A percentile compares a stretch with the other conserved stretches of the same genome.
These are phyloP conservation scores for Toxonevra muliebris DNA, from an alignment of 2,888 invertebrate species.

Conservation along the genomic window DNA sequence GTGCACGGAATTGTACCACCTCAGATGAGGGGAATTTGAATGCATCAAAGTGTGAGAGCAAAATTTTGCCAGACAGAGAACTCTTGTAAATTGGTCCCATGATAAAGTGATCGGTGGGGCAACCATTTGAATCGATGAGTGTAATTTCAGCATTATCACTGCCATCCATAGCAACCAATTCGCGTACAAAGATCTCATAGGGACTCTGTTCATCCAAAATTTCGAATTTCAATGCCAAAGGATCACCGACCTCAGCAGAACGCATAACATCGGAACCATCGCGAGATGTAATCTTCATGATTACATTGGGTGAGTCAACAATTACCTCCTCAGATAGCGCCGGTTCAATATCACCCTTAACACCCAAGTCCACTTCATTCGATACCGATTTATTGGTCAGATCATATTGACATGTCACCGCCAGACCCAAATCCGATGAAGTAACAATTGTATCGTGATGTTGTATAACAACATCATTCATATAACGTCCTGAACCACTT, in stretches of 20 bases:
- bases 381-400: conserved; percentile 92
- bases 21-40: conserved; percentile 97
- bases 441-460: conserved; percentile 95
- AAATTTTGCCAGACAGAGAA: conserved; percentile 79
- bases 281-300: conserved; percentile 90
- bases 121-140: conserved; percentile 89
- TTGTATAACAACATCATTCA: conserved; percentile 92
- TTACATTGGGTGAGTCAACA: conserved; percentile 93
- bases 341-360: conserved; percentile 85
- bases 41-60: conserved; percentile 91
- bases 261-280: conserved; percentile 85
- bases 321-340: conserved; percentile 89
- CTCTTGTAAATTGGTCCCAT: conserved; percentile 93
- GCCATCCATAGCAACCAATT: conserved; percentile 94
- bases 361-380: conserved; percentile 88
- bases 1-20: conserved; percentile 93
- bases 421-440: conserved; percentile 89
- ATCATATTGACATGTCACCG: conserved; percentile 93
- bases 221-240: conserved; percentile 89
- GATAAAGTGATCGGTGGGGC: conserved; percentile 92
- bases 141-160: conserved; percentile 92
- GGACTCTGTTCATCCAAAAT: conserved; percentile 92
- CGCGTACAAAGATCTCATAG: conserved; percentile 94
- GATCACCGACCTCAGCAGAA: conserved; percentile 92
- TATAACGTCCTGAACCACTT: conserved; percentile 83